Evolutionary conservation across 2,797 vertebrate species (phyloP), one percentile per base, ranked within the genome.

Genomic region (Trachurus trachurus): DNA sequence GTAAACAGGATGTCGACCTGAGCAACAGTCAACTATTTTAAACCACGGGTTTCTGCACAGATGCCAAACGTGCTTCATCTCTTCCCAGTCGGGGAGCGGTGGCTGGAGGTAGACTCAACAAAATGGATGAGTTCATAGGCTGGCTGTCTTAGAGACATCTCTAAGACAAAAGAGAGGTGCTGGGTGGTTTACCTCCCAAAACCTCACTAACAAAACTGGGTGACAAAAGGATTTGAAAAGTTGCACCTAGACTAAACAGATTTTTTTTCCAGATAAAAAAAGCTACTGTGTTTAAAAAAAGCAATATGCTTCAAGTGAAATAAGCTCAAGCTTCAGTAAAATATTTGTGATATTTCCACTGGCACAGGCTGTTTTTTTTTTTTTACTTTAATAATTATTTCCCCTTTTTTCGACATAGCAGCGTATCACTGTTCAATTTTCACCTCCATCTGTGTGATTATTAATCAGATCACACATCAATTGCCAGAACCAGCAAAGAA

Each of bases 401-500:
- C 66, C 49, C 49, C 26, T 42, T 88, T 87, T 90, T 89, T 83
- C 85, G 47, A 87, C 91, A 91, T 89, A 90, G 91, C 89, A 83
- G 87, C 87, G 62, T 91, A 94, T 93, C 90, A 87, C 92, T 93
- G 94, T 95, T 95, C 93, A 93, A 95, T 95, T 95, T 94, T 94
- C 94, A 95, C 95, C 93, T 95, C 93, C 95, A 95, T 95, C 91
- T 94, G 93, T 92, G 88, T 90, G 93, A 96, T 95, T 96, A 96
- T 95, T 96, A 96, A 96, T 96, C 95, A 95, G 94, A 95, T 95
- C 95, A 94, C 94, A 95, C 95, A 96, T 96, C 95, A 95, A 95
- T 95, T 95, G 95, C 93, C 94, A 93, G 94, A 95, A 94, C 93
- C 95, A 95, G 94, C 93, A 95, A 90, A 95, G 93, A 96, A 96